A percentile compares a stretch with the other conserved stretches of the same genome.
Evolutionary conservation across 2,888 invertebrate species (phyloP).

Genomic region (Sphinx pinastri): DNA sequence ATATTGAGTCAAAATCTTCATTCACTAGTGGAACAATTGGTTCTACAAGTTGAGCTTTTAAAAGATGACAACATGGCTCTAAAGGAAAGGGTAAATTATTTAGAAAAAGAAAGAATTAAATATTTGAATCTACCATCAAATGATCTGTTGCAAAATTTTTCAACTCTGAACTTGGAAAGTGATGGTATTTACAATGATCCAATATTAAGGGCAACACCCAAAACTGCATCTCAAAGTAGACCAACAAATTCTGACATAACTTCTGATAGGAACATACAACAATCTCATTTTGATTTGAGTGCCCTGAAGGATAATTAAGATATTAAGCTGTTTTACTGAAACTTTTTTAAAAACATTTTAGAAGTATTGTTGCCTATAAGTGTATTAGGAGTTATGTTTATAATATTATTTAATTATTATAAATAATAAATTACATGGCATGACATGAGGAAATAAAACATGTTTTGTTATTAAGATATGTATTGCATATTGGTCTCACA

Average conservation of each 20-base stretch:
- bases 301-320: constrained; percentile 54
- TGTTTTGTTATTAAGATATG: constrained; percentile 60
- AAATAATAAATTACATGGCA: background rate
- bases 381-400: no score
- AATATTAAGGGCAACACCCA: constrained; percentile 36
- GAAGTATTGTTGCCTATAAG: no score
- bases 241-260: constrained; percentile 39
- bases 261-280: constrained; percentile 46
- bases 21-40: constrained; percentile 81
- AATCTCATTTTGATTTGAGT: constrained; percentile 68
- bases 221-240: constrained; percentile 39
- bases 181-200: constrained; percentile 46
- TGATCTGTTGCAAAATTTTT: constrained; percentile 53
- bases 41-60: constrained; percentile 86
- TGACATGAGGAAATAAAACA: constrained; percentile 22
- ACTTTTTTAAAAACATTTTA: no score
- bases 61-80: constrained; percentile 85
- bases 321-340: background rate
- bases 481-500: constrained; percentile 82
- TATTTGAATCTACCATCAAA: constrained; percentile 64
- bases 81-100: constrained; percentile 81
- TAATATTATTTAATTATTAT: no score
- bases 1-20: constrained; percentile 86
- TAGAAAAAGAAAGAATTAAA: constrained; percentile 82
- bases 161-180: constrained; percentile 40